phyloP scores from a whole-genome alignment of 2,888 invertebrate genomes.

The Lapara coniferarum region DNA sequence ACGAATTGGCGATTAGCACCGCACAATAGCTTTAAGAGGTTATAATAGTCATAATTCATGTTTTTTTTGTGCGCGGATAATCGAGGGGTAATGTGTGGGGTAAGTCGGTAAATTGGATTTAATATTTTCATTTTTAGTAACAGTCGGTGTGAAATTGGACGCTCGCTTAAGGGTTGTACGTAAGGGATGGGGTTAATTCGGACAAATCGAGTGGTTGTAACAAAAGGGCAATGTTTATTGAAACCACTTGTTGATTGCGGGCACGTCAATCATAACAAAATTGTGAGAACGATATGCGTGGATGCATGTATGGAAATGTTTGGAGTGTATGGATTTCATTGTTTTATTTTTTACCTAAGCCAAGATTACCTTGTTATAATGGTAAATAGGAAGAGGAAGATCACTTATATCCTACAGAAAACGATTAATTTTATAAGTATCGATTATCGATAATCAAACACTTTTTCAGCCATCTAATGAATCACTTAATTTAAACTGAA shows the following conservation, averaged over 20 bases:
- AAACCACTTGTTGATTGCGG: conserved; percentile 39
- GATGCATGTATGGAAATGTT: not conserved
- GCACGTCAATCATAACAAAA: conserved; percentile 23
- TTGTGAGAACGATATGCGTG: conserved; percentile 1
- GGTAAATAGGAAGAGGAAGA: not conserved
- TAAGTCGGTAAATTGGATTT: conserved; percentile 79
- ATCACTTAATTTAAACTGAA: too few relatives aligned
- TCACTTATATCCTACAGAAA: too few relatives aligned
- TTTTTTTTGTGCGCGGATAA: conserved; percentile 69
- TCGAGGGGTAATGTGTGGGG: conserved; percentile 69
- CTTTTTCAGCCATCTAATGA: too few relatives aligned
- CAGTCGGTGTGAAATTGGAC: conserved; percentile 82
- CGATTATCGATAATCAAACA: too few relatives aligned
- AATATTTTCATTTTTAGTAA: conserved; percentile 80
- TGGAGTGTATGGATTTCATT: not conserved
- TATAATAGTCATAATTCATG: conserved; percentile 80
- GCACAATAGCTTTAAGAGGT: conserved; percentile 73
- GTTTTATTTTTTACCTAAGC: not conserved
- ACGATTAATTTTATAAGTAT: too few relatives aligned
- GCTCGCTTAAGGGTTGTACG: conserved; percentile 69
- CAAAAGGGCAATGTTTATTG: conserved; percentile 48
- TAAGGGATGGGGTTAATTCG: conserved; percentile 71
- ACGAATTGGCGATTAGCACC: conserved; percentile 71
- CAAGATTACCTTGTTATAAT: not conserved
- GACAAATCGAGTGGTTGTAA: conserved; percentile 54